Evolutionary conservation across 1,140 invertebrate species (phyloP).

Genomic region (Tetranychus cinnabarinus): DNA sequence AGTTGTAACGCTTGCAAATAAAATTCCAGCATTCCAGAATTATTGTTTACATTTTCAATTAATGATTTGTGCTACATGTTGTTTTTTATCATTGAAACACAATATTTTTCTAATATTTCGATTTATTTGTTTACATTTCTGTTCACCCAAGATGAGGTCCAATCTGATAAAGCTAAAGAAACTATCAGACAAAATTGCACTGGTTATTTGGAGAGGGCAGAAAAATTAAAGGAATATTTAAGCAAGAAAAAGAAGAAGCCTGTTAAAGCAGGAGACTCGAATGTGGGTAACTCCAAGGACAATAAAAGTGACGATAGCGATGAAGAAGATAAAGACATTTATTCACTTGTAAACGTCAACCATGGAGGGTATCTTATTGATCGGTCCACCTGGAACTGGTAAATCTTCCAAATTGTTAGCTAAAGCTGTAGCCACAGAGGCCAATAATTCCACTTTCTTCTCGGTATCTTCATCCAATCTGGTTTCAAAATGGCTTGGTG

Average conservation of each 20-base stretch:
- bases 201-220: conserved; percentile 84
- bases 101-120: neutral
- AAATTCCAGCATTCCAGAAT: too few relatives aligned
- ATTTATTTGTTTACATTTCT: neutral
- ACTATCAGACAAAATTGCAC: conserved; percentile 76
- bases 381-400: conserved; percentile 97
- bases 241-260: conserved; percentile 36
- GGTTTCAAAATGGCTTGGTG: conserved; percentile 97
- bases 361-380: conserved; percentile 96
- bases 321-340: conserved; percentile 78
- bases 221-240: conserved; percentile 83
- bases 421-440: conserved; percentile 97
- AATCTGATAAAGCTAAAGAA: conserved; percentile 74
- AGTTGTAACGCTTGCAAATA: too few relatives aligned
- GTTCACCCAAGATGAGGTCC: conserved; percentile 55
- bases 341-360: conserved; percentile 90
- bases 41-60: too few relatives aligned
- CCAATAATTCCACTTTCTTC: conserved; percentile 97
- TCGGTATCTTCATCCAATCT: conserved; percentile 94
- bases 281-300: neutral
- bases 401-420: conserved; percentile 99
- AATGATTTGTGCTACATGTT: neutral
- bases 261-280: conserved; percentile 47
- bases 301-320: conserved; percentile 38
- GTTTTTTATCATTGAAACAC: neutral